Base-by-base conservation (phyloP, 2,797 vertebrate species). In the Harpagifer antarcticus region DNA sequence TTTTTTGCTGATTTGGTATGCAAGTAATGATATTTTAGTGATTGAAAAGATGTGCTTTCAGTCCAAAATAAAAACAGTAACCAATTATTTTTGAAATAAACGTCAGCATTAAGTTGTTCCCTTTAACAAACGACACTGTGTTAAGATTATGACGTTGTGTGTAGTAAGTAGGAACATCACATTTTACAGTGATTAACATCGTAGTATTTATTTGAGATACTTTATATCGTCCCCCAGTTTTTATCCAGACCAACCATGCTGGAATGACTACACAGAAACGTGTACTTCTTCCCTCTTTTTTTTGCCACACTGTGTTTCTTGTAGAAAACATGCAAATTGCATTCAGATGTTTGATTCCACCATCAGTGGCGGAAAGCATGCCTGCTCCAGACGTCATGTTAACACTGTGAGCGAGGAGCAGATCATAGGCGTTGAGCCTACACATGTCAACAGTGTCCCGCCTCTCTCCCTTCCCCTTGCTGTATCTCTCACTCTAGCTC, bases 381-480 rank as follows among this genome's bases (percentile, higher is more conserved):
- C 45, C 62, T 47, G 67, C 57, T 74, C 59, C 49, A 33, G 62
- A 67, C 54, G 52, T 44, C 73, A 65, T 84, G 71, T 82, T 82
- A 86, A 84, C 68, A 81, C 63, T 62, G 15, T 31, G 52, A 69
- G 53, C 3, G 16, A 73, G 69, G 20, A 33, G 52, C 55, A 86
- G 87, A 91, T 90, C 85, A 90, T 70, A 88, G 58, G 66, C 75
- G 2, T 65, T 27, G 19, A 85, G 66, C 61, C 85, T 72, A 90
- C 72, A 88, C 89, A 90, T 83, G 81, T 89, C 90, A 90, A 88
- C 85, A 87, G 84, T 80, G 82, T 83, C 82, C 82, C 27, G 54
- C 74, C 82, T 71, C 47, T 71, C 74, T 83, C 72, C 59, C 63
- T 65, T 74, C 71, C 74, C 57, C 60, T 66, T 37, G 8, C 72